These are phyloP conservation scores for Cataglyphis cursor DNA, from an alignment of 2,888 invertebrate genomes.

Conservation along the genomic window DNA sequence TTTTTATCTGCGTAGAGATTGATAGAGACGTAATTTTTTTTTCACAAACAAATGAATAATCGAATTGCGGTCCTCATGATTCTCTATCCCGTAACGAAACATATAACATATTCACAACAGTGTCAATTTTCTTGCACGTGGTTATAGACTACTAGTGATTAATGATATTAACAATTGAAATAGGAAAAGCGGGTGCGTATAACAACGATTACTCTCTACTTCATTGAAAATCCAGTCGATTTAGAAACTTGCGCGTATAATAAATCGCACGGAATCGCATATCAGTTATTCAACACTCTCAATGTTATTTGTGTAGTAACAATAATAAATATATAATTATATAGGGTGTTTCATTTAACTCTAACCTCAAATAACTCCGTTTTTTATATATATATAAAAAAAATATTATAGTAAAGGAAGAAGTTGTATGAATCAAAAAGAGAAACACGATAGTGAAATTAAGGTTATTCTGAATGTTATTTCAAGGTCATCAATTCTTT, in stretches of 20 bases:
- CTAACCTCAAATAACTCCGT: no score
- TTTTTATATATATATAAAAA: no score
- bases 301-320: not conserved
- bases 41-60: not conserved
- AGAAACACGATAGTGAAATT: no score
- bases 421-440: no score
- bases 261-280: conserved; percentile 33
- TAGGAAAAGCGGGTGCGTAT: conserved; percentile 56
- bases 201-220: conserved; percentile 51
- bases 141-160: conserved; percentile 67
- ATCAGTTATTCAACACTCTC: not conserved
- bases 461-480: no score
- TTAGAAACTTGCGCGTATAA: conserved; percentile 48
- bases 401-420: no score
- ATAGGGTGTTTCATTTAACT: no score
- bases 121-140: conserved; percentile 52
- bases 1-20: not conserved
- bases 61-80: conserved; percentile 30
- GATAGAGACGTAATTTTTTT: not conserved
- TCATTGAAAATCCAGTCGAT: conserved; percentile 25
- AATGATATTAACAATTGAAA: conserved; percentile 57
- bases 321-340: not conserved
- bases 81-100: conserved; percentile 58
- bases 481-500: no score
- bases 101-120: conserved; percentile 67